Percentiles rank a stretch among this genome's conserved stretches.
Conservation (phyloP, 2,888 invertebrate species). For the Rhogogaster chlorosoma region DNA sequence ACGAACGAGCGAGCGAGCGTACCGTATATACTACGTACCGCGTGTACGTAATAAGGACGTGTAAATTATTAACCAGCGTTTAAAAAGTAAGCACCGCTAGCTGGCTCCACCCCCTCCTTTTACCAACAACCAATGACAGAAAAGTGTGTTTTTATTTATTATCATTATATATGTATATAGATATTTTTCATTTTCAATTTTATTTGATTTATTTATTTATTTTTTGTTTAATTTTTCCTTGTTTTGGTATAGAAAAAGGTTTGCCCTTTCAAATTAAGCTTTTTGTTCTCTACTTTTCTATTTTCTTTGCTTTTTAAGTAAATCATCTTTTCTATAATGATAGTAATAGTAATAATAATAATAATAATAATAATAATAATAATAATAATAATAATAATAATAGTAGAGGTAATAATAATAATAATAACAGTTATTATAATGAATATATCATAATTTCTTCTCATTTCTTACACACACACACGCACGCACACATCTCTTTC, state of each 20-base stretch:
- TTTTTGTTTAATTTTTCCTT: background rate
- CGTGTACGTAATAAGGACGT: constrained; percentile 26
- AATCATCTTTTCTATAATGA: background rate
- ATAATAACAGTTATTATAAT: background rate
- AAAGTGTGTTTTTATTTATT: constrained; percentile 27
- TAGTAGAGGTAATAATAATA: background rate
- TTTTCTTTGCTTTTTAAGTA: constrained; percentile 1
- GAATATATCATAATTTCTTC: background rate
- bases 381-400: background rate
- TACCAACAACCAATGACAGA: constrained; percentile 76
- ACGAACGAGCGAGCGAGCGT: constrained; percentile 64
- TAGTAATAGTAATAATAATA: background rate
- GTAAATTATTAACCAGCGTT: constrained; percentile 72
- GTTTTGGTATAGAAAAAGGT: constrained; percentile 33
- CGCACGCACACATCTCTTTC: too few relatives aligned
- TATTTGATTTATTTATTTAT: background rate
- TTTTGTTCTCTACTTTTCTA: background rate
- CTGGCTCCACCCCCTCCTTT: constrained; percentile 78
- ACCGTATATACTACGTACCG: background rate
- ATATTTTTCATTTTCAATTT: too few relatives aligned
- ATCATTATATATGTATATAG: background rate
- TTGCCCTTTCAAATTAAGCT: background rate
- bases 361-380: background rate
- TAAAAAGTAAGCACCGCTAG: constrained; percentile 68
- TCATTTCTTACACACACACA: background rate